Evolutionary conservation across 2,113 vertebrate genomes (phyloP), one percentile per base, ranked within the genome.

Genomic region (Ictalurus punctatus): DNA sequence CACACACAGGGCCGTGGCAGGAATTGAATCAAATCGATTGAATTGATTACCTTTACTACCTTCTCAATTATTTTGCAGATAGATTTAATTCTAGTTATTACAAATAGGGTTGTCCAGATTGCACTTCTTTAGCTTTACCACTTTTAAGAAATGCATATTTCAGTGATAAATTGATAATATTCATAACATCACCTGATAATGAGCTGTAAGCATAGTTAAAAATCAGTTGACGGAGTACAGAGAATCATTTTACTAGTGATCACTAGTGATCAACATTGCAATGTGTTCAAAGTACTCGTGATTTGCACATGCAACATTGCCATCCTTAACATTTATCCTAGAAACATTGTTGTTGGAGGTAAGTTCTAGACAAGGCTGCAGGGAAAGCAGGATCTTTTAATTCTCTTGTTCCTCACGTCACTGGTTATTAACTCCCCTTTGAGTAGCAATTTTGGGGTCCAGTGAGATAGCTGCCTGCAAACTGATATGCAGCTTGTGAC

Each of bases 401-500:
- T 56, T 56, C 58, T 19, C 54, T 34, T 81, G 2, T 34, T 78
- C 40, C n/a, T 81, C 27, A 54, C 48, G 1, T 54, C 52, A 56
- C 79, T 81, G 79, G 58, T 81, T 56, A 8, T 81, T 56, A 56
- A 81, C 52, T 81, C 79, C n/a, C 79, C 27, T 16, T 30, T 81
- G 79, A 58, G 52, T 81, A 30, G 16, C 27, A 34, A 58, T 34
- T 19, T 81, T 16, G 14, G 7, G 7, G 27, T 58, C 79, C 52
- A 30, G n/a, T 58, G n/a, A 81, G 52, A 58, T 30, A 54, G 6
- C 25, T 16, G 78, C 48, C 30, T n/a, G 6, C 44, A 52, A n/a
- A 14, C 78, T 56, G 48, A 80, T 80, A 54, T 16, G 78, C 78
- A 80, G 48, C 78, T 80, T 80, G 78, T 80, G 78, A 80, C 78